These are phyloP conservation scores for Herpailurus yagouaroundi DNA, from an alignment of 2,113 vertebrate species.

Conservation along the genomic window DNA sequence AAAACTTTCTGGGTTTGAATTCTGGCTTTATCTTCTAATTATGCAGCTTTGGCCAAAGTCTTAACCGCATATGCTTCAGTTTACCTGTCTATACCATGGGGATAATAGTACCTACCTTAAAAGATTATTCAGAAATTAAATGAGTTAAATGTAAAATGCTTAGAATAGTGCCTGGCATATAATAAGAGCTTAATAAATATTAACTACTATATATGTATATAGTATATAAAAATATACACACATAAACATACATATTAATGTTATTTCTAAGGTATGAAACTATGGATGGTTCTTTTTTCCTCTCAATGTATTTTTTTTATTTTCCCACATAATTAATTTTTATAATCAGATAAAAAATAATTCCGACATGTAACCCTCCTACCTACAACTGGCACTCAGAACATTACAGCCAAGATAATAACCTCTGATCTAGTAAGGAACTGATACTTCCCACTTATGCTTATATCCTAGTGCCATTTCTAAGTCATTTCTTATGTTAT, in stretches of 20 bases:
- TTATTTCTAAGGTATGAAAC: conserved; percentile 49
- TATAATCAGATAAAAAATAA: conserved; percentile 62
- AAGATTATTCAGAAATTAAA: conserved; percentile 49
- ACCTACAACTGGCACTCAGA: background rate
- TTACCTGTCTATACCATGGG: background rate
- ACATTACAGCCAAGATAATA: background rate
- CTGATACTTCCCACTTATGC: background rate
- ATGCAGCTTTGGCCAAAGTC: background rate
- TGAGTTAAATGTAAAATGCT: conserved; percentile 46
- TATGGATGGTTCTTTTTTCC: background rate
- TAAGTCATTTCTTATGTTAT: conserved; percentile 18
- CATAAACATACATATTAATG: conserved; percentile 5
- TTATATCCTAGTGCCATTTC: background rate
- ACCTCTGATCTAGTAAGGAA: conserved; percentile 3
- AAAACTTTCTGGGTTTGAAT: background rate
- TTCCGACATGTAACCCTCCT: background rate
- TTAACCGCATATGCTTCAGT: background rate
- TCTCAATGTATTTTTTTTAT: conserved; percentile 23
- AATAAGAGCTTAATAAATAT: conserved; percentile 11
- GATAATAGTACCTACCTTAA: conserved; percentile 45
- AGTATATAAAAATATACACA: conserved; percentile 8
- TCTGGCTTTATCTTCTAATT: background rate
- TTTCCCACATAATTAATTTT: conserved; percentile 42
- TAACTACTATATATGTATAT: conserved; percentile 12
- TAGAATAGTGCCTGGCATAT: background rate